These are phyloP conservation scores for Coptotermes formosanus DNA, from an alignment of 1,140 invertebrate genomes.

Conservation along the genomic window DNA sequence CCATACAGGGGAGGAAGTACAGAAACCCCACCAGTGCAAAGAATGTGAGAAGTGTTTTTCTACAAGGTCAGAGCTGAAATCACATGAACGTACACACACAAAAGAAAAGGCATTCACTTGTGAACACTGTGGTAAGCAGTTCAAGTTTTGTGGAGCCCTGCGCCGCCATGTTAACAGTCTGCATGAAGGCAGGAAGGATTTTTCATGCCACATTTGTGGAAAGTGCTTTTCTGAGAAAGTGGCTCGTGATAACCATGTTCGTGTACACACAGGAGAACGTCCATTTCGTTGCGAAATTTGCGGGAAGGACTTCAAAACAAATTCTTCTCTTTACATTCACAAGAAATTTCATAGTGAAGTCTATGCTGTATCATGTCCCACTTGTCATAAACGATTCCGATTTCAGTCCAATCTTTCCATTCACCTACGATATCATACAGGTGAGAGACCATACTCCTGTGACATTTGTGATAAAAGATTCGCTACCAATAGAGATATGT, in stretches of 20 bases:
- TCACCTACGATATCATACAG: slow-evolving; percentile 48
- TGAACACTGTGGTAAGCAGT: not conserved
- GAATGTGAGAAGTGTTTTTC: not conserved
- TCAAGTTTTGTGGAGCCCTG: not conserved
- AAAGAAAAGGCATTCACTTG: not conserved
- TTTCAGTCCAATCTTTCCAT: slow-evolving; percentile 43
- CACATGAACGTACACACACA: not conserved
- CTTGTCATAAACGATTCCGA: slow-evolving; percentile 23
- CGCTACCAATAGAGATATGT: slow-evolving; percentile 41
- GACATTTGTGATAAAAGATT: slow-evolving; percentile 49
- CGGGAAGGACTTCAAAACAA: not conserved
- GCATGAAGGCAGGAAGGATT: not conserved
- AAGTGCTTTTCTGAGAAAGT: not conserved
- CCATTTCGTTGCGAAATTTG: slow-evolving; percentile 9
- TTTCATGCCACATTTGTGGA: slow-evolving; percentile 3
- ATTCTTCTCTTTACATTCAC: not conserved
- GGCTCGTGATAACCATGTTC: not conserved
- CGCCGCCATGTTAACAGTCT: not conserved
- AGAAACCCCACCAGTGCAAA: not conserved
- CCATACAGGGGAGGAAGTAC: not conserved
- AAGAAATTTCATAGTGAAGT: not conserved
- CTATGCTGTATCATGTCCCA: not conserved
- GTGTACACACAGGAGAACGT: not conserved
- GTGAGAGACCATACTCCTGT: slow-evolving; percentile 52
- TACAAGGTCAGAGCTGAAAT: not conserved